phyloP scores from a whole-genome alignment of 2,888 invertebrate genomes.

The Eristalinus aeneus region DNA sequence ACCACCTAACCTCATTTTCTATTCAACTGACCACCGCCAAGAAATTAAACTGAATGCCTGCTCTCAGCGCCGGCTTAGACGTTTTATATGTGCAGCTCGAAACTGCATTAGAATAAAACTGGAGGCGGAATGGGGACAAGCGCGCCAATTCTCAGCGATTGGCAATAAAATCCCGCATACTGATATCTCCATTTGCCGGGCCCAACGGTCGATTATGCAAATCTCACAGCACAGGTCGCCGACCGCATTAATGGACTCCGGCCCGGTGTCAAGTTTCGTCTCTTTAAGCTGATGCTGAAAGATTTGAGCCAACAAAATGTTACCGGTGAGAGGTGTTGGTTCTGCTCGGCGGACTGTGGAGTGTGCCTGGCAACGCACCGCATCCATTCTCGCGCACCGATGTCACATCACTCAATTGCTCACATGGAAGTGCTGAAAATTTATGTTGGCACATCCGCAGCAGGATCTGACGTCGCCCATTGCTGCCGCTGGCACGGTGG shows the following conservation, averaged over 20 bases:
- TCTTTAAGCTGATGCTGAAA: not conserved
- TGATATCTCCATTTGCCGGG: constrained; percentile 44
- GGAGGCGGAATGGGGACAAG: not conserved
- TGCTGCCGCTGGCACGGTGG: not conserved
- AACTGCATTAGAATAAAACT: constrained; percentile 42
- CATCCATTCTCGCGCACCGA: not conserved
- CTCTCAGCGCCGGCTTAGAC: constrained; percentile 8
- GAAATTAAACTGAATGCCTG: constrained; percentile 18
- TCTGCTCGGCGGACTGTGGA: not conserved
- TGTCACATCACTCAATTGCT: constrained; percentile 39
- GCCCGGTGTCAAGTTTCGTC: constrained; percentile 2
- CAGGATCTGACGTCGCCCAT: constrained; percentile 10
- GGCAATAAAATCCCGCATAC: constrained; percentile 41
- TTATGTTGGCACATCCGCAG: constrained; percentile 46
- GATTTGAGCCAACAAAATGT: constrained; percentile 1
- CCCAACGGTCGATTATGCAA: constrained; percentile 46
- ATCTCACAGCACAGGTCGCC: constrained; percentile 41
- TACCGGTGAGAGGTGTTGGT: constrained; percentile 9
- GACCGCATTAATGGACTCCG: constrained; percentile 46
- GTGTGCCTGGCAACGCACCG: constrained; percentile 1
- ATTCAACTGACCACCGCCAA: constrained; percentile 22
- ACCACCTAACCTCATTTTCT: constrained; percentile 20
- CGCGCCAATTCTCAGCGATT: constrained; percentile 10
- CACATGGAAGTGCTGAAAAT: constrained; percentile 60
- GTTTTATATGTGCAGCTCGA: constrained; percentile 38